Evolutionary conservation across 2,888 invertebrate genomes (phyloP).

Genomic region (Xestia xanthographa): DNA sequence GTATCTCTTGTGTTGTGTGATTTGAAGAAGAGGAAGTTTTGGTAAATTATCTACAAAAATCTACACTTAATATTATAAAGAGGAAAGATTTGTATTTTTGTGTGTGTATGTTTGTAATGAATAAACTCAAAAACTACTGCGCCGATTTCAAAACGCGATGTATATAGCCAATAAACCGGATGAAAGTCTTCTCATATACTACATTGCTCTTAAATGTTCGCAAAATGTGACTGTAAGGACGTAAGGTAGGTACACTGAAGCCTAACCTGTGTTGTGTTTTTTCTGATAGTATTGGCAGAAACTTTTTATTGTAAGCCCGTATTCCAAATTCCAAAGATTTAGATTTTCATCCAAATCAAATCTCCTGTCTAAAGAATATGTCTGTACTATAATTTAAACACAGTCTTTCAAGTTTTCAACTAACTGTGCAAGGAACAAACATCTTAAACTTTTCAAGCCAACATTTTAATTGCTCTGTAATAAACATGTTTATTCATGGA

Average conservation of each 20-base stretch:
- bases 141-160: no score
- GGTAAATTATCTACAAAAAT: no score
- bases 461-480: conserved; percentile 22
- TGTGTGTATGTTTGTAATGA: no score
- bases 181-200: no score
- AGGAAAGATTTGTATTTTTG: no score
- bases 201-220: not conserved
- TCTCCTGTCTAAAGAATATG: not conserved
- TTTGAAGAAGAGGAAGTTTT: not conserved
- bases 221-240: not conserved
- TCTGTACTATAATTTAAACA: not conserved
- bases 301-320: not conserved
- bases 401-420: not conserved
- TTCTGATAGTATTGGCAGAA: not conserved
- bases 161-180: no score
- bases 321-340: not conserved
- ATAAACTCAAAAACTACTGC: no score
- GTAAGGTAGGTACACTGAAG: not conserved
- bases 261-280: not conserved
- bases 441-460: conserved; percentile 3
- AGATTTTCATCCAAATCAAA: not conserved
- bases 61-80: no score
- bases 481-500: conserved; percentile 25
- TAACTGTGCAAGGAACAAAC: not conserved
- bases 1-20: not conserved